These are phyloP conservation scores for Callipepla californica DNA, from an alignment of 2,113 vertebrate species.

Conservation along the genomic window DNA sequence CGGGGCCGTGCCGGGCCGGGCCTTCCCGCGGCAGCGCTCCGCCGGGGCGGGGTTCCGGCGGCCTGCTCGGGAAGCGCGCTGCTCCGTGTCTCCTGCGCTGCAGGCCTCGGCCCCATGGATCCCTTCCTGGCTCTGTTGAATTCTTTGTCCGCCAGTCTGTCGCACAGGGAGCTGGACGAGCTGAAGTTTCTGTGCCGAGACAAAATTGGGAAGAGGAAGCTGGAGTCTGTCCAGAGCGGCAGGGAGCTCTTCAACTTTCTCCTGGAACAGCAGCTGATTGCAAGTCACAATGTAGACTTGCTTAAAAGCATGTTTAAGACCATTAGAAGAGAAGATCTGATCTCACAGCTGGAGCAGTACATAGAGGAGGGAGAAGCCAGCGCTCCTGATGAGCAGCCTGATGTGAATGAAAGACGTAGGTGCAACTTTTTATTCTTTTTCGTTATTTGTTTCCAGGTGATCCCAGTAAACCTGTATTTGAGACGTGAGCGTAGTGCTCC, in stretches of 20 bases:
- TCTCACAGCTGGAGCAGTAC: background rate
- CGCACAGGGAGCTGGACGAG: accelerated
- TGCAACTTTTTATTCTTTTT: background rate
- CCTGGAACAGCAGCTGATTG: conserved; percentile 64
- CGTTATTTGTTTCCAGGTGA: background rate
- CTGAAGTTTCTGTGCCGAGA: conserved; percentile 78
- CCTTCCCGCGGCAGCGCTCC: accelerated
- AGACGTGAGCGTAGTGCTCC: background rate
- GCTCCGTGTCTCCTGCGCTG: background rate
- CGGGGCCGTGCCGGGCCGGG: accelerated
- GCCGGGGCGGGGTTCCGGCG: accelerated
- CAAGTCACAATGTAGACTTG: accelerated
- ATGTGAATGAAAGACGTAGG: conserved; percentile 75
- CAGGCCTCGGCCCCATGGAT: conserved; percentile 18
- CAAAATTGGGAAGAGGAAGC: conserved; percentile 62
- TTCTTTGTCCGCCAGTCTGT: conserved; percentile 67
- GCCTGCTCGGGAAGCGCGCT: accelerated
- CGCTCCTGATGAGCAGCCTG: background rate
- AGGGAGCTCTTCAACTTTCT: conserved; percentile 71
- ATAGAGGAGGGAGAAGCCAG: background rate
- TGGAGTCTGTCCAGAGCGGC: conserved; percentile 40
- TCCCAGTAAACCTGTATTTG: accelerated
- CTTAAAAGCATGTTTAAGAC: background rate
- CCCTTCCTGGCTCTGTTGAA: conserved; percentile 65
- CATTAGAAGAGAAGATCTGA: conserved; percentile 65